Evolutionary conservation across 2,797 vertebrate genomes (phyloP).

Genomic region (Hydrolagus colliei): DNA sequence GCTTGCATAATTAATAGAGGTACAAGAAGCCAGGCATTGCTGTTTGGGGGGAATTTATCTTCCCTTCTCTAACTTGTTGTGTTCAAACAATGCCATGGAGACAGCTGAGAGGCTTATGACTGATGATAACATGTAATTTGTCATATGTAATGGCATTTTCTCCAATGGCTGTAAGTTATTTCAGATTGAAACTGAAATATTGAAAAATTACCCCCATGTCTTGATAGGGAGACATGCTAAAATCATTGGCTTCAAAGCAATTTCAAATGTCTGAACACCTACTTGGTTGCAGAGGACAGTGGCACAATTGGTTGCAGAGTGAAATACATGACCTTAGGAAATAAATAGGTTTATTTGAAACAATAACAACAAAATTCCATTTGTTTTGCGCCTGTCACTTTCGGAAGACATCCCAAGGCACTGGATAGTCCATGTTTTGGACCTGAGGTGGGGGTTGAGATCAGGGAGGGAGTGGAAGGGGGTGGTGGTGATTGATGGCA

Average conservation of each 20-base stretch:
- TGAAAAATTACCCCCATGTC: not conserved
- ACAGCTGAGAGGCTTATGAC: not conserved
- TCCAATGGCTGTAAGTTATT: not conserved
- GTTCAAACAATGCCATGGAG: not conserved
- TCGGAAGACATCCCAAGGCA: too few relatives aligned
- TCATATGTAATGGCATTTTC: not conserved
- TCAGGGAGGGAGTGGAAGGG: too few relatives aligned
- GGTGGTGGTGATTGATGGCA: too few relatives aligned
- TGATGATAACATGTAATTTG: not conserved
- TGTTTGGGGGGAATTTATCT: not conserved
- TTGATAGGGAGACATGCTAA: not conserved
- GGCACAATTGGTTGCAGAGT: too few relatives aligned
- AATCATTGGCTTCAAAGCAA: slow-evolving; percentile 14
- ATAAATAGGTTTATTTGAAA: not conserved
- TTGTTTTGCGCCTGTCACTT: too few relatives aligned
- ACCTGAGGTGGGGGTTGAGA: too few relatives aligned
- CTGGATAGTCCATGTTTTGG: too few relatives aligned
- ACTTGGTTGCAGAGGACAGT: too few relatives aligned
- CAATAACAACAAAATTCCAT: not conserved
- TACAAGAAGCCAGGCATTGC: not conserved
- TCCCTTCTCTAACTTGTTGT: not conserved
- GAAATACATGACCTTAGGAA: not conserved
- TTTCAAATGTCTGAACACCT: not conserved
- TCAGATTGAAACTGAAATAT: not conserved
- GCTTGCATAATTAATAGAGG: not conserved